Percentiles rank a stretch among this genome's conserved stretches.
Evolutionary conservation across 2,888 invertebrate species (phyloP).

Genomic region (Xylocampa areola): DNA sequence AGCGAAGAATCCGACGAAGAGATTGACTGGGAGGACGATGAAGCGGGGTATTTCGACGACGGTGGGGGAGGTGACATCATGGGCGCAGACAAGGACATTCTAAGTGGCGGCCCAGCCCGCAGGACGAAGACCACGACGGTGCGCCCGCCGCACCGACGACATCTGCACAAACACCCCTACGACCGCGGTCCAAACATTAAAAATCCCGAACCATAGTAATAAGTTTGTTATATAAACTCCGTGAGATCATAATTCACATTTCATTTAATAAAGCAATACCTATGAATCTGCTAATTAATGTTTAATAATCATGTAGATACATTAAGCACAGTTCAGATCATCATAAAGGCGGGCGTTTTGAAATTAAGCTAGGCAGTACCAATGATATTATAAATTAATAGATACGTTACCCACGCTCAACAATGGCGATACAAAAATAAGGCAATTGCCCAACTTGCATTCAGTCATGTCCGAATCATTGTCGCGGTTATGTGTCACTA

Average conservation of each 20-base stretch:
- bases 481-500: too few species aligned
- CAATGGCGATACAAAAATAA: too few species aligned
- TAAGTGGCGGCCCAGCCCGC: slow-evolving; percentile 57
- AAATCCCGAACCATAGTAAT: slow-evolving; percentile 41
- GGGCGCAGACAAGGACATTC: slow-evolving; percentile 75
- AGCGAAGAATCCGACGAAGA: slow-evolving; percentile 72
- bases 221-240: slow-evolving; percentile 41
- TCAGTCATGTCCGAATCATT: too few species aligned
- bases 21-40: slow-evolving; percentile 75
- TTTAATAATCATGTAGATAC: too few species aligned
- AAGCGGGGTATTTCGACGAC: slow-evolving; percentile 76
- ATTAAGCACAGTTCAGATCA: too few species aligned
- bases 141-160: slow-evolving; percentile 81
- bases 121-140: slow-evolving; percentile 62
- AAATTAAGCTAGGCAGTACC: too few species aligned
- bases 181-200: slow-evolving; percentile 79
- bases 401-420: too few species aligned
- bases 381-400: too few species aligned
- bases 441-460: too few species aligned
- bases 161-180: slow-evolving; percentile 88
- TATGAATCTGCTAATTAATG: too few species aligned
- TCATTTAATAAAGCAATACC: slow-evolving; percentile 30
- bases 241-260: slow-evolving; percentile 23
- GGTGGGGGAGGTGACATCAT: slow-evolving; percentile 77
- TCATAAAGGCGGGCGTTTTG: too few species aligned